phyloP scores from a whole-genome alignment of 2,888 invertebrate genomes.

The Mactromeris polynyma region DNA sequence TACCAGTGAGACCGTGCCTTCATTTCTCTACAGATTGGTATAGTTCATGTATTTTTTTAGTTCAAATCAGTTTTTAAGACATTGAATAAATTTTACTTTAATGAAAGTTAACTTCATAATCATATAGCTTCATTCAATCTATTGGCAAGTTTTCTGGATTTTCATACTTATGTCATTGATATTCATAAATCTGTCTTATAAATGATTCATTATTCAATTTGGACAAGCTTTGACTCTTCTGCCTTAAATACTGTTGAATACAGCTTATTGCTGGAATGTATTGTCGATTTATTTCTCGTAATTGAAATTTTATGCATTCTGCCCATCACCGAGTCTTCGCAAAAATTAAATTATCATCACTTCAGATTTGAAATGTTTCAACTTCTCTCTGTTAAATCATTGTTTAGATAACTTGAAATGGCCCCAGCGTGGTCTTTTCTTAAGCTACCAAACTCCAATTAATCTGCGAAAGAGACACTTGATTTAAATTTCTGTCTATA shows the following conservation, averaged over 20 bases:
- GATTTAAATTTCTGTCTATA: constrained; percentile 38
- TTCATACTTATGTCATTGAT: too few species aligned
- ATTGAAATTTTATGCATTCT: constrained; percentile 25
- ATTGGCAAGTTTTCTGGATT: too few species aligned
- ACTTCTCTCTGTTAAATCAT: constrained; percentile 15
- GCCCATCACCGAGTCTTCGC: background rate
- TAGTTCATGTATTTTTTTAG: too few species aligned
- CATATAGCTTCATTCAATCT: too few species aligned
- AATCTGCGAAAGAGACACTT: constrained; percentile 40
- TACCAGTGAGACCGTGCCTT: too few species aligned
- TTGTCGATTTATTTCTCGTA: constrained; percentile 3
- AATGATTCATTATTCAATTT: too few species aligned
- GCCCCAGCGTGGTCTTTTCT: constrained; percentile 9
- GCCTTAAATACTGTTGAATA: background rate
- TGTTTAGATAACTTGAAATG: constrained; percentile 37
- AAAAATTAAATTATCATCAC: constrained; percentile 32
- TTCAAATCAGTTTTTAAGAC: too few species aligned
- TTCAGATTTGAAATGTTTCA: constrained; percentile 33
- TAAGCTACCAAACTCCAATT: constrained; percentile 20
- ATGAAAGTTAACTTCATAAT: too few species aligned
- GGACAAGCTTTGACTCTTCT: too few species aligned
- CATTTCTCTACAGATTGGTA: too few species aligned
- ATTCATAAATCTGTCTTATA: too few species aligned
- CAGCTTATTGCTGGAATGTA: background rate
- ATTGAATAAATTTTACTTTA: too few species aligned